Evolutionary conservation across 2,888 invertebrate species (phyloP).

Genomic region (Ferrisia virgata): DNA sequence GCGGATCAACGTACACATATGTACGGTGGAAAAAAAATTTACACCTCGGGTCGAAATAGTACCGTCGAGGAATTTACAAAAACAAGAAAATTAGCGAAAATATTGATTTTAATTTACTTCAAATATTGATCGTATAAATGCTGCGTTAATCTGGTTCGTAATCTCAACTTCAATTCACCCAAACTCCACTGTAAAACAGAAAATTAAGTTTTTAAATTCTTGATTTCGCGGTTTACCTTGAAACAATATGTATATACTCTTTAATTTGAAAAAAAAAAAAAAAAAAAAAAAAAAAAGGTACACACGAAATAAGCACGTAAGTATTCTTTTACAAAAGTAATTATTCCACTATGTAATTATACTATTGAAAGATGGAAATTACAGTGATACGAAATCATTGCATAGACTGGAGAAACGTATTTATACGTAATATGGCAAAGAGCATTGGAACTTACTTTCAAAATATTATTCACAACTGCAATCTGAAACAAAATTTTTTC

Average conservation of each 20-base stretch:
- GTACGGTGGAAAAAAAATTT: neutral
- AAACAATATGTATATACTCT: neutral
- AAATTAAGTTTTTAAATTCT: neutral
- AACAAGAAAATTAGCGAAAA: neutral
- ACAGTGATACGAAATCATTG: neutral
- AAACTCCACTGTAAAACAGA: conserved; percentile 69
- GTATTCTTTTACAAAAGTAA: no score
- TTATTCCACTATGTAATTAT: neutral
- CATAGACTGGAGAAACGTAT: neutral
- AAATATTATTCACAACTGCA: conserved; percentile 85
- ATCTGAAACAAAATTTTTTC: conserved; percentile 62
- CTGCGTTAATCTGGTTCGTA: conserved; percentile 83
- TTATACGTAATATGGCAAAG: neutral
- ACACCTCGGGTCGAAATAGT: neutral
- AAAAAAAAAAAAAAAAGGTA: no score
- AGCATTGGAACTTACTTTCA: conserved; percentile 62
- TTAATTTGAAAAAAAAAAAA: no score
- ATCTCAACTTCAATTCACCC: conserved; percentile 85
- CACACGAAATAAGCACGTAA: no score
- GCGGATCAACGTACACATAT: neutral
- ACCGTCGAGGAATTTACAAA: neutral
- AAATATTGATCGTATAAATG: conserved; percentile 88
- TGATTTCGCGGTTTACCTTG: neutral
- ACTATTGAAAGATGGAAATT: neutral
- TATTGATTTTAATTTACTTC: conserved; percentile 63